These are phyloP conservation scores for Melanargia galathea DNA, from an alignment of 2,888 invertebrate species.

Conservation along the genomic window DNA sequence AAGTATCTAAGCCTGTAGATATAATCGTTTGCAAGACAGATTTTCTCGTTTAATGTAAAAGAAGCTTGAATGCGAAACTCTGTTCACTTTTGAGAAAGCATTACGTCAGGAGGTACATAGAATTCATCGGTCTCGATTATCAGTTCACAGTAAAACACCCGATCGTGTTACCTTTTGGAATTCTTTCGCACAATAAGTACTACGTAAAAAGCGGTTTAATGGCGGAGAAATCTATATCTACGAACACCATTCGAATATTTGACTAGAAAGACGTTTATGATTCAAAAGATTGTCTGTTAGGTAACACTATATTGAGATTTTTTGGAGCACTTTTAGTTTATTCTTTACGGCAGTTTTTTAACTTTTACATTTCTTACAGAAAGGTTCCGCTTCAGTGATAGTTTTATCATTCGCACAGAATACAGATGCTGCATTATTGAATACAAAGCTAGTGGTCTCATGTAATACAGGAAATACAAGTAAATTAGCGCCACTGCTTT, in stretches of 20 bases:
- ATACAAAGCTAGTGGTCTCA: too few species aligned
- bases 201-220: conserved; percentile 22
- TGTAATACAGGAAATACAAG: too few species aligned
- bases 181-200: conserved; percentile 46
- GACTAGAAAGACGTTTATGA: not conserved
- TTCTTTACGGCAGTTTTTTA: not conserved
- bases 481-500: too few species aligned
- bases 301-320: not conserved
- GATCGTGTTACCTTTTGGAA: conserved; percentile 62
- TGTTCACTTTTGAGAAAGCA: conserved; percentile 68
- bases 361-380: not conserved
- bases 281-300: not conserved
- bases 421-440: too few species aligned
- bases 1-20: not conserved
- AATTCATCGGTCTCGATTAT: conserved; percentile 57
- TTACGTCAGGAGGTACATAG: conserved; percentile 57
- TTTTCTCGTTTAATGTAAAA: conserved; percentile 33
- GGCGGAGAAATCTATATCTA: conserved; percentile 17
- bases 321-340: not conserved
- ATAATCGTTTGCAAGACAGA: not conserved
- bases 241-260: not conserved
- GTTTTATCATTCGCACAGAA: too few species aligned
- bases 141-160: conserved; percentile 60
- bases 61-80: conserved; percentile 47
- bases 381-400: too few species aligned